phyloP scores from a whole-genome alignment of 2,113 vertebrate genomes.

The Tetrax tetrax region DNA sequence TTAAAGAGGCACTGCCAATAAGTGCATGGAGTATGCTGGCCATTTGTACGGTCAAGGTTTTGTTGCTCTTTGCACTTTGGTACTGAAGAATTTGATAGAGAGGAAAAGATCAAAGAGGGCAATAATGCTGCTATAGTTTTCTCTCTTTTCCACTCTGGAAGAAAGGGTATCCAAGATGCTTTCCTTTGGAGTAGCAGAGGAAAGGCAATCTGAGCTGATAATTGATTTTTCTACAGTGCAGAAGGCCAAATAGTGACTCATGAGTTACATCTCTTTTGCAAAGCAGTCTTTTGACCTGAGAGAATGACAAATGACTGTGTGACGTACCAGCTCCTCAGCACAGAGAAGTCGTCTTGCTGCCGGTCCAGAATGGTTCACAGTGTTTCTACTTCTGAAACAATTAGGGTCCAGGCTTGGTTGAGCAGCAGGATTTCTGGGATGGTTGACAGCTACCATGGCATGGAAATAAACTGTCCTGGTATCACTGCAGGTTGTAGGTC shows the following conservation, averaged over 20 bases:
- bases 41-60: background rate
- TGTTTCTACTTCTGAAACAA: background rate
- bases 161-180: background rate
- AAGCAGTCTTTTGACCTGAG: background rate
- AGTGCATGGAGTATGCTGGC: background rate
- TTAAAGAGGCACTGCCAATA: background rate
- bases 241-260: constrained; percentile 36
- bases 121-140: background rate
- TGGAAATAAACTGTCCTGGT: background rate
- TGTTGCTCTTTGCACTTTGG: background rate
- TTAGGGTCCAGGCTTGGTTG: background rate
- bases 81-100: background rate
- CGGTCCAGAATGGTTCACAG: background rate
- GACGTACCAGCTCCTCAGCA: background rate
- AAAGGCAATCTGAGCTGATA: background rate
- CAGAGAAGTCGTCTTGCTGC: background rate
- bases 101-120: background rate
- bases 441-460: background rate
- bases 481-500: background rate
- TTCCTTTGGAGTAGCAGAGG: background rate
- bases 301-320: background rate
- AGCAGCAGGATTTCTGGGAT: background rate
- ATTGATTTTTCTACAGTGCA: constrained; percentile 8
- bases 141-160: background rate
- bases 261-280: background rate